Evolutionary conservation across 1,140 invertebrate species (phyloP), one percentile per base, ranked within the genome.

Genomic region (Bombus balteatus): DNA sequence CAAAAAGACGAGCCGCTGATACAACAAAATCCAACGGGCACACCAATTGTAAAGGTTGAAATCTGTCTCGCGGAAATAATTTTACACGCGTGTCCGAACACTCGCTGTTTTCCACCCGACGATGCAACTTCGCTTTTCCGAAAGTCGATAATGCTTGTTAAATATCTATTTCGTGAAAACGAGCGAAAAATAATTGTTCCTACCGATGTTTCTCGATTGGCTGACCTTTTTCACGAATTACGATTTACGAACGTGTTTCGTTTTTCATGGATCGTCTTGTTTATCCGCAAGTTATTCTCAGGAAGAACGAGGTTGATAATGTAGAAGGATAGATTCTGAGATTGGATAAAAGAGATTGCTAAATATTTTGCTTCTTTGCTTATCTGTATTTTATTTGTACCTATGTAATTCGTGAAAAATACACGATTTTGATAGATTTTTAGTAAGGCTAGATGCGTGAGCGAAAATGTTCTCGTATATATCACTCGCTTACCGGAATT

Each of bases 1-100:
- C 34, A 71, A 71, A 81, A 81, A 34, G 79, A 39, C n/a, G 34
- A 57, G 71, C 34, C 66, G 47, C 79, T 72, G 79, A 71, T 37
- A 32, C 79, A 72, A 81, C 34, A 41, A 72, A 81, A 59, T 47
- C 25, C 32, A 34, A 39, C 13, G 10, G 32, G 32, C 4, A 9
- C 18, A 10, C n/a, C 66, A 53, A 53, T 53, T 75, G 22, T 75
- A 53, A 53, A 53, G 25, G 47, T 28, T n/a, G 34, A 8, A n/a
- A 41, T 5, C 66, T 47, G 47, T 59, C 32, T 70, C 28, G 34
- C 25, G 66, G 39, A 81, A 81, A 71, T 57, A 70, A 81, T 81
- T 81, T 57, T 15, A 13, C 25, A 15, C 41, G 22, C n/a, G 41
- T 70, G 34, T 22, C 32, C 22, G 62, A 9, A 18, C 39, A 34